Percentiles rank a stretch among this genome's conserved stretches.
These are phyloP conservation scores for Epistrophella euchroma DNA, from an alignment of 2,888 invertebrate genomes.

Conservation along the genomic window DNA sequence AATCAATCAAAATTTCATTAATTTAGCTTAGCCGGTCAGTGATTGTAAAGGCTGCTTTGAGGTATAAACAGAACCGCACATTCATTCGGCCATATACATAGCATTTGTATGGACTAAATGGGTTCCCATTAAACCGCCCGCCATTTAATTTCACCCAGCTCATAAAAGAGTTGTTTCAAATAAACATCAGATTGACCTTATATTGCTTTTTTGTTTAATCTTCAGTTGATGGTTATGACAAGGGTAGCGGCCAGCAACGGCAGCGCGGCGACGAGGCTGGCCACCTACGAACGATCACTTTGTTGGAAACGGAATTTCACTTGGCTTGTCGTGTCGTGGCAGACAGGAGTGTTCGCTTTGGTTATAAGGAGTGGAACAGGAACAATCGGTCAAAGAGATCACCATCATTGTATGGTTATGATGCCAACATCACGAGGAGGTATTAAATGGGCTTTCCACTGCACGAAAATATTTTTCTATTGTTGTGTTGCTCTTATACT, in stretches of 20 bases:
- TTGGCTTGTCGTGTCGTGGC: conserved; percentile 42
- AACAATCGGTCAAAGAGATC: conserved; percentile 74
- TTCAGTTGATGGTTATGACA: conserved; percentile 31
- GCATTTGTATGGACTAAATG: conserved; percentile 52
- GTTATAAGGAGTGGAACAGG: conserved; percentile 63
- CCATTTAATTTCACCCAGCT: conserved; percentile 50
- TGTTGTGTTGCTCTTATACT: conserved; percentile 51
- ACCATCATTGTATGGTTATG: conserved; percentile 69
- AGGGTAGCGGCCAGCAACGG: background rate
- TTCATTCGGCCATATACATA: conserved; percentile 24
- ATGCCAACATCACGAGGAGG: conserved; percentile 73
- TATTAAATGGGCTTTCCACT: conserved; percentile 74
- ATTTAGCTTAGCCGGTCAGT: conserved; percentile 27
- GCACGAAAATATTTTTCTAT: conserved; percentile 73
- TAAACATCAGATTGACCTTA: conserved; percentile 61
- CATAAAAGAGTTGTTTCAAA: conserved; percentile 39
- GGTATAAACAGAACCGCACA: conserved; percentile 1
- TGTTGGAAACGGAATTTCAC: conserved; percentile 35
- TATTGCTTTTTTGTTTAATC: conserved; percentile 40
- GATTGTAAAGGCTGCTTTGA: conserved; percentile 19
- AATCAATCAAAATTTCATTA: conserved; percentile 61
- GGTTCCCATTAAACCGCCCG: conserved; percentile 58
- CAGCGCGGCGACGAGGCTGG: background rate
- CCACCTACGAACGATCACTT: conserved; percentile 64
- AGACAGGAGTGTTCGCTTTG: conserved; percentile 65